Evolutionary conservation across 1,140 invertebrate genomes (phyloP).

Genomic region (Macrosteles quadrilineatus): DNA sequence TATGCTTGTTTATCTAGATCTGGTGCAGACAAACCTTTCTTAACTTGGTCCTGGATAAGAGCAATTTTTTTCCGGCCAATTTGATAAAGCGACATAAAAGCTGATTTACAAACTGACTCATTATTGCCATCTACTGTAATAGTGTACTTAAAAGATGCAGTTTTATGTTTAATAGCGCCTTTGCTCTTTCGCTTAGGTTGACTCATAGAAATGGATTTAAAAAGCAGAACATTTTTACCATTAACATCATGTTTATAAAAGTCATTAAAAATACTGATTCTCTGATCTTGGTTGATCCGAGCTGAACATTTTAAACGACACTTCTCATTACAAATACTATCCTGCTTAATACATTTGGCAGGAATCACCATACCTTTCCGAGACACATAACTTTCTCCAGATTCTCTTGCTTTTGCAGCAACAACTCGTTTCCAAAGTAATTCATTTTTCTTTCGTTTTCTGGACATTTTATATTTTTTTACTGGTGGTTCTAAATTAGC

Average conservation of each 20-base stretch:
- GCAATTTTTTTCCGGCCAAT: slow-evolving; percentile 5
- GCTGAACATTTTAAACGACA: slow-evolving; percentile 24
- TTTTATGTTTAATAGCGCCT: slow-evolving; percentile 28
- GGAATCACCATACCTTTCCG: no score
- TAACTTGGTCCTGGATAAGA: not conserved
- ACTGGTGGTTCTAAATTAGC: not conserved
- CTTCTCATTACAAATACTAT: slow-evolving; percentile 8
- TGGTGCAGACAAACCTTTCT: not conserved
- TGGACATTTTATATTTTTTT: no score
- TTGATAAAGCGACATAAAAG: slow-evolving; percentile 32
- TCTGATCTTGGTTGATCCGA: not conserved
- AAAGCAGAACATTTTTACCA: slow-evolving; percentile 20
- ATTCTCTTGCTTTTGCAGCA: no score
- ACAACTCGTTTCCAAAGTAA: no score
- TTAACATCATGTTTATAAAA: slow-evolving; percentile 12
- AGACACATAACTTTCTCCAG: no score
- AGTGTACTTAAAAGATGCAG: not conserved
- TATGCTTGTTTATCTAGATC: not conserved
- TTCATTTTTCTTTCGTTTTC: no score
- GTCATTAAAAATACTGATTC: not conserved
- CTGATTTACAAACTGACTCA: slow-evolving; percentile 29
- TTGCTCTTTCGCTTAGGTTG: not conserved
- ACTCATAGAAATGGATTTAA: not conserved
- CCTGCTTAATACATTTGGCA: no score
- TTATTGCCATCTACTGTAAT: not conserved